Base-by-base conservation (phyloP, 92 coral and sea anemone species). In the Porites cylindrica region DNA sequence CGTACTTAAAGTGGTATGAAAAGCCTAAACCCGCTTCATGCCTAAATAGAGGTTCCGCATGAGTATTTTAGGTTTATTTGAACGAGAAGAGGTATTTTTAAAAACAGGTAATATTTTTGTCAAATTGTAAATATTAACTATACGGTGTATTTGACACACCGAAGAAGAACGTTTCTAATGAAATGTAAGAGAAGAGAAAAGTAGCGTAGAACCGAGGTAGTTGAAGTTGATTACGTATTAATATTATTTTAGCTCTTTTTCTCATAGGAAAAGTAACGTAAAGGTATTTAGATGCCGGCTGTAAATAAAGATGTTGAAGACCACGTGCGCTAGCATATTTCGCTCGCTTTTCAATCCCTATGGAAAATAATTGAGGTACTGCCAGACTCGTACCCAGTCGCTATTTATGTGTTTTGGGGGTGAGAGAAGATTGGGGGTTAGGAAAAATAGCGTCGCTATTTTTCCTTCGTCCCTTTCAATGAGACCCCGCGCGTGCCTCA, bases 161-260 rank as follows among this genome's bases (percentile, higher is more conserved):
- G 53, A 53, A 72, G 60, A 56, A 16, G 47, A 58, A 56, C 23
- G 65, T 13, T 29, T 59, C 16, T 9, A 29, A 63, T 51, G 85
- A 8, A 81, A 60, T 52, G 47, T 38, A 38, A 38, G 26, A 3
- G 13, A 6, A 4, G 52, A 16, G 8, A 5, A 69, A 73, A 23
- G 60, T 20, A 66, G n/a, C 3, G 53, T 50, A 66, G 75, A 79
- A 17, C 50, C 77, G 29, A n/a, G 13, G 85, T 70, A 72, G 72
- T 74, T 20, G 10, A 83, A 62, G 73, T 52, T 83, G 85, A 81
- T 81, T 47, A 51, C 62, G 81, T 83, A 83, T 24, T 73, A 38
- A 38, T 38, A 38, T 38, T 38, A 38, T 83, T 83, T 83, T 64
- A 73, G 74, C 73, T 61, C 51, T 54, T 70, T 23, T 73, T 65